These are phyloP conservation scores for Bombus huntii DNA, from an alignment of 1,140 invertebrate genomes.

Conservation along the genomic window DNA sequence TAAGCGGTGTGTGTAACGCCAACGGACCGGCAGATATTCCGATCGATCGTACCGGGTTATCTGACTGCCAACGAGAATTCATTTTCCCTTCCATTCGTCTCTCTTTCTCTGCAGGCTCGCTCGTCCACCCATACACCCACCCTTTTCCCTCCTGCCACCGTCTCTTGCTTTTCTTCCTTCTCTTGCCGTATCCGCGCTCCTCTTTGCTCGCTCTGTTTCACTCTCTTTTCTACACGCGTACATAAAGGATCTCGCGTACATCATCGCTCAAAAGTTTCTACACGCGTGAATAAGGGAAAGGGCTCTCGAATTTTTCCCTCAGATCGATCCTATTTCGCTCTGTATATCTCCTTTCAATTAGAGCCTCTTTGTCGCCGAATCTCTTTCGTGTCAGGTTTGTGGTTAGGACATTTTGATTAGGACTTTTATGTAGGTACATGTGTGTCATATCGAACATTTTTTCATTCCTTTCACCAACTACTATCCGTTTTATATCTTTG, in stretches of 20 bases:
- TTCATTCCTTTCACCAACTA: no score
- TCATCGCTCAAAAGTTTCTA: conserved; percentile 19
- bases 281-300: conserved; percentile 23
- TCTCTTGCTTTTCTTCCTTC: not conserved
- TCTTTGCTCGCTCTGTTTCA: conserved; percentile 18
- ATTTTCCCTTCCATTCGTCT: conserved; percentile 62
- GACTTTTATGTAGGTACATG: no score
- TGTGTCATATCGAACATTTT: no score
- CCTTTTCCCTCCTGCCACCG: conserved; percentile 19
- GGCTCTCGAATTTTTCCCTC: not conserved
- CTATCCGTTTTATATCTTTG: no score
- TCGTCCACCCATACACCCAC: conserved; percentile 24
- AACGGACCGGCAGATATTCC: conserved; percentile 68
- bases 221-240: conserved; percentile 13
- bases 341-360: no score
- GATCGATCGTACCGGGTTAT: conserved; percentile 71
- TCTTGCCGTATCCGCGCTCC: not conserved
- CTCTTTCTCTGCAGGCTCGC: conserved; percentile 8
- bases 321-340: no score
- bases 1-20: conserved; percentile 59
- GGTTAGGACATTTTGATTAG: no score
- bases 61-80: conserved; percentile 69
- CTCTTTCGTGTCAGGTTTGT: no score
- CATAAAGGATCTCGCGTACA: conserved; percentile 46
- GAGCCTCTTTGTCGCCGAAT: no score